Conservation (phyloP, 37 sponge, comb jelly and placozoan genomes). For the Cliona cf. orientalis region DNA sequence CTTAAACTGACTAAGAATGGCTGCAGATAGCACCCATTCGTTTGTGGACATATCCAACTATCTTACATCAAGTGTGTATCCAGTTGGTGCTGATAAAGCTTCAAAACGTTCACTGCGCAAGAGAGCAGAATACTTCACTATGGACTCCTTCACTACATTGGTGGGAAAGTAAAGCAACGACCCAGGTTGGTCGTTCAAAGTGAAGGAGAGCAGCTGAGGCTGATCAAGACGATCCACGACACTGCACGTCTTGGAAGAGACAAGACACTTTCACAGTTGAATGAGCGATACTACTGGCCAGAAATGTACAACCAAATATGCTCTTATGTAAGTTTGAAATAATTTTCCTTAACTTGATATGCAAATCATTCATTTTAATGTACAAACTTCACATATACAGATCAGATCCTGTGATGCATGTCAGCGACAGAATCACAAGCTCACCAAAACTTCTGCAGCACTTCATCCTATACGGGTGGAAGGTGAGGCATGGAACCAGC, state of each 20-base stretch:
- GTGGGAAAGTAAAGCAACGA: neutral
- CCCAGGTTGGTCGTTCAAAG: constrained; percentile 2
- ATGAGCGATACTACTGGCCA: constrained; percentile 13
- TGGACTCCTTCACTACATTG: too few species aligned
- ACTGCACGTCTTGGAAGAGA: constrained; percentile 2
- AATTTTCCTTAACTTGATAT: too few species aligned
- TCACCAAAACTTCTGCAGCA: constrained; percentile 13
- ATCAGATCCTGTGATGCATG: constrained; percentile 8
- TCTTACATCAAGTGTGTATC: too few species aligned
- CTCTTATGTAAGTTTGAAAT: neutral
- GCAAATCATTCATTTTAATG: too few species aligned
- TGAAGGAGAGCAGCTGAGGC: neutral
- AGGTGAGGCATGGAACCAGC: constrained; percentile 30
- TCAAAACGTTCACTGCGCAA: too few species aligned
- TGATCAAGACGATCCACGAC: neutral
- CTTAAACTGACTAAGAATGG: too few species aligned
- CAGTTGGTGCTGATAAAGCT: too few species aligned
- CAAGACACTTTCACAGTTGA: neutral
- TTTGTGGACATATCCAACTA: too few species aligned
- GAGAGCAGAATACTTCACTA: too few species aligned
- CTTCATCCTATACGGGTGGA: constrained; percentile 44
- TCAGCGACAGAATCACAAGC: constrained; percentile 8
- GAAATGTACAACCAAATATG: constrained; percentile 18
- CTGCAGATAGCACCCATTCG: too few species aligned
- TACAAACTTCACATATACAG: constrained; percentile 1